These are phyloP conservation scores for Macquaria australasica DNA, from an alignment of 2,113 vertebrate genomes.

Conservation along the genomic window DNA sequence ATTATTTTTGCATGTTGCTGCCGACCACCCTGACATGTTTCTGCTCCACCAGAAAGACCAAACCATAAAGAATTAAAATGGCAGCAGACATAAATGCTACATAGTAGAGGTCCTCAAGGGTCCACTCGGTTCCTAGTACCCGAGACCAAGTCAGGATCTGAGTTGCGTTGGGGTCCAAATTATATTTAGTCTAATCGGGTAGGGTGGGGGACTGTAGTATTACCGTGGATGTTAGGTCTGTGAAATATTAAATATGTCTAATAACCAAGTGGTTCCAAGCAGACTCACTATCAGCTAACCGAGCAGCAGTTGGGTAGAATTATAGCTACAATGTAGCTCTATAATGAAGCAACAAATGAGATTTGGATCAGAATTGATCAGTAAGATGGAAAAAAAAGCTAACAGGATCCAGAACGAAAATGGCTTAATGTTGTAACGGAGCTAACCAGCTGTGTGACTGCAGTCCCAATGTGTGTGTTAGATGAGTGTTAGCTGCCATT, in stretches of 20 bases:
- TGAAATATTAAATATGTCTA: too few species aligned
- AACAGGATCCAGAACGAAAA: background rate
- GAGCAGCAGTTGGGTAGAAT: too few species aligned
- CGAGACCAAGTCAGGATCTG: background rate
- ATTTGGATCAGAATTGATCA: background rate
- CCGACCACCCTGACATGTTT: background rate
- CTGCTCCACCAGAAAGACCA: background rate
- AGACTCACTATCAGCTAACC: background rate
- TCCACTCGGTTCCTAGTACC: background rate
- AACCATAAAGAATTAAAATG: background rate
- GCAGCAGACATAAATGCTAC: background rate
- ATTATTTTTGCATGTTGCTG: too few species aligned
- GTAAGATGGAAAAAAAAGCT: conserved; percentile 43
- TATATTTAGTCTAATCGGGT: background rate
- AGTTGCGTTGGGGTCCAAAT: background rate
- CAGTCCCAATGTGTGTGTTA: background rate
- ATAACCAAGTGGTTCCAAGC: too few species aligned
- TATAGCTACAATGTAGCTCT: too few species aligned
- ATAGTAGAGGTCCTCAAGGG: background rate
- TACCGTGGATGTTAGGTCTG: too few species aligned
- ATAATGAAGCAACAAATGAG: too few species aligned
- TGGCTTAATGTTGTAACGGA: background rate
- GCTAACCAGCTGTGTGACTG: conserved; percentile 15
- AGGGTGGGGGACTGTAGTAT: too few species aligned
- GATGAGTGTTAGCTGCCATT: conserved; percentile 92